Evolutionary conservation across 2,888 invertebrate genomes (phyloP).

Genomic region (Clitarchus hookeri): DNA sequence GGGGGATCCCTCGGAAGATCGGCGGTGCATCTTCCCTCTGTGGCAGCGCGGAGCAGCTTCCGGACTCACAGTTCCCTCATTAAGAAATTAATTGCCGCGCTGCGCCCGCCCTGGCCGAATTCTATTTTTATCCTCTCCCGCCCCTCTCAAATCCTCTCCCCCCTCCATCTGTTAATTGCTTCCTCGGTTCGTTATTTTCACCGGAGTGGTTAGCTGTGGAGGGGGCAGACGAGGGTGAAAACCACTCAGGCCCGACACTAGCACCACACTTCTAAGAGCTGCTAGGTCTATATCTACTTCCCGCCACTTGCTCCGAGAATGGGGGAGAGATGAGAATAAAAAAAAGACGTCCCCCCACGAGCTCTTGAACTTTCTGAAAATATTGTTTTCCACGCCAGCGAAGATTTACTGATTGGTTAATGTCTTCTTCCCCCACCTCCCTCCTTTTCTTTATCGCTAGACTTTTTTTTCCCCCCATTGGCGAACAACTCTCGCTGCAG

Average conservation of each 20-base stretch:
- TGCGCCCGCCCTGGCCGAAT: background rate
- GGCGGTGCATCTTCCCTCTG: background rate
- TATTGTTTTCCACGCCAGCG: constrained; percentile 1
- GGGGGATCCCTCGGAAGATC: no score
- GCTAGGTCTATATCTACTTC: background rate
- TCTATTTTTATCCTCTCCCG: background rate
- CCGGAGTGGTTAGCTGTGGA: background rate
- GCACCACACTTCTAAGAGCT: background rate
- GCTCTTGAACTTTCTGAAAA: constrained; percentile 2
- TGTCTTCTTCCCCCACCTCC: background rate
- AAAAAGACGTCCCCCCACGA: background rate
- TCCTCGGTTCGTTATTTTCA: constrained; percentile 14
- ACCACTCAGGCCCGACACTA: background rate
- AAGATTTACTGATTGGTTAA: background rate
- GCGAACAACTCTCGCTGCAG: background rate
- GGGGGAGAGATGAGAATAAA: background rate
- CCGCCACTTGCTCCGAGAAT: background rate
- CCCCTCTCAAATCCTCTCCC: background rate
- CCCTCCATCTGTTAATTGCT: background rate
- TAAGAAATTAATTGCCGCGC: constrained; percentile 2
- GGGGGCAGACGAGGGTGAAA: background rate
- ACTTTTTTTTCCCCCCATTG: background rate
- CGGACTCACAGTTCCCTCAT: background rate
- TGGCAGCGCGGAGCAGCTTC: background rate
- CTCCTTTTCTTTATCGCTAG: background rate